Evolutionary conservation across 1,140 invertebrate species (phyloP), one percentile per base, ranked within the genome.

Genomic region (Schlechtendalia chinensis): DNA sequence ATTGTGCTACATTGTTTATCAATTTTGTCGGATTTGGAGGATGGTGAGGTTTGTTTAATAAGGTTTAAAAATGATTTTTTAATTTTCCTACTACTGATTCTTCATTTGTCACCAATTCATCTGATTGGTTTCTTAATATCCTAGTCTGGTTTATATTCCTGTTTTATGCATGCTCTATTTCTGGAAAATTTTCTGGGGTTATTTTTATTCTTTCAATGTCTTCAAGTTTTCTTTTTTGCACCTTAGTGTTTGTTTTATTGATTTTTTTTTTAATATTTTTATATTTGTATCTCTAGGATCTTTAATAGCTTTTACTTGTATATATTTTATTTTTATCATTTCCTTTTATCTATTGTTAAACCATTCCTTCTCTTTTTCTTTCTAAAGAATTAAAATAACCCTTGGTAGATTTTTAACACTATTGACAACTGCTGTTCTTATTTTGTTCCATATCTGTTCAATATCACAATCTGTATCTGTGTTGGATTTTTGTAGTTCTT

Each of bases 171-270:
- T 22, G 22, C 22, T 27, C 1, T 53, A 0, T 53, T 71, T 19
- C 45, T 53, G 47, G 53, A 71, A 5, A 27, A 71, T 71, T 47
- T 53, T 71, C 22, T 47, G 11, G 19, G 4, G 22, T 71, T 24
- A 53, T 71, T 71, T 50, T 71, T 71, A 71, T 71, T 53, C 53
- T 53, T 71, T 71, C 10, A 53, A 71, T 71, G 50, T 71, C 22
- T 17, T 71, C 67, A 22, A 50, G 4, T 14, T 47, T 71, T 71
- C 45, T 71, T 71, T 71, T 71, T 47, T 29, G 32, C 45, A 14
- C 24, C 45, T 71, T 71, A 71, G 45, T n/a, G n/a, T n/a, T n/a
- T 71, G 50, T 22, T 50, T 45, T 27, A 71, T 24, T 71, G 45
- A 22, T 71, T 71, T 24, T 45, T 71, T 39, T 56, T 50, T 71